These are phyloP conservation scores for Silurus asotus DNA, from an alignment of 2,113 vertebrate genomes.

Conservation along the genomic window DNA sequence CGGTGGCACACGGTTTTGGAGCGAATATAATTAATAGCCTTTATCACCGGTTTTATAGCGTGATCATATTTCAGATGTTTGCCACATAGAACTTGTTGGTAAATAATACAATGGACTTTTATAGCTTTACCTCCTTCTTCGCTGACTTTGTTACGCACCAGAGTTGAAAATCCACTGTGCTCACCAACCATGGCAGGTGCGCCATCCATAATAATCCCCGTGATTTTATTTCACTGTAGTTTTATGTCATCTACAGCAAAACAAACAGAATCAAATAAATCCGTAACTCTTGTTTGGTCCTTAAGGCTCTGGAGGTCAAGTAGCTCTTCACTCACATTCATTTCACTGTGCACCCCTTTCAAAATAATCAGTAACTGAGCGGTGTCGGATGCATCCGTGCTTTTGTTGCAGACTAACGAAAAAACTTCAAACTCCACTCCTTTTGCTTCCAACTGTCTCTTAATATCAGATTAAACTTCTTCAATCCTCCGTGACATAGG, in stretches of 20 bases:
- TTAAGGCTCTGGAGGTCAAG: neutral
- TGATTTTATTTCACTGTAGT: slow-evolving; percentile 14
- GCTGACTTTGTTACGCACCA: slow-evolving; percentile 49
- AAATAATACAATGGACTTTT: slow-evolving; percentile 37
- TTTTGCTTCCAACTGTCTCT: no score
- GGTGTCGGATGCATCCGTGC: no score
- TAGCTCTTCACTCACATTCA: no score
- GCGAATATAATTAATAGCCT: slow-evolving; percentile 32
- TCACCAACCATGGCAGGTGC: slow-evolving; percentile 21
- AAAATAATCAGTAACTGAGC: no score
- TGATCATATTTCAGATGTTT: slow-evolving; percentile 43
- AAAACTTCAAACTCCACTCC: no score
- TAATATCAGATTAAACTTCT: no score
- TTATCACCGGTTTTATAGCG: slow-evolving; percentile 49
- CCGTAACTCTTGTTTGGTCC: neutral
- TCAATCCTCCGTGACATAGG: no score
- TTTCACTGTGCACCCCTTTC: no score
- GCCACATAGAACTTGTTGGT: slow-evolving; percentile 48
- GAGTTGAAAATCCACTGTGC: slow-evolving; percentile 41
- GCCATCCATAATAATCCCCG: neutral
- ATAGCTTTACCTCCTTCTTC: slow-evolving; percentile 44
- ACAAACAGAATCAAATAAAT: slow-evolving; percentile 10
- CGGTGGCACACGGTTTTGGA: slow-evolving; percentile 47
- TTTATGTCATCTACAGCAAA: neutral
- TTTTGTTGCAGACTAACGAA: no score